Conservation (phyloP, 92 coral and sea anemone genomes). For the Umimayanthus kanabou region DNA sequence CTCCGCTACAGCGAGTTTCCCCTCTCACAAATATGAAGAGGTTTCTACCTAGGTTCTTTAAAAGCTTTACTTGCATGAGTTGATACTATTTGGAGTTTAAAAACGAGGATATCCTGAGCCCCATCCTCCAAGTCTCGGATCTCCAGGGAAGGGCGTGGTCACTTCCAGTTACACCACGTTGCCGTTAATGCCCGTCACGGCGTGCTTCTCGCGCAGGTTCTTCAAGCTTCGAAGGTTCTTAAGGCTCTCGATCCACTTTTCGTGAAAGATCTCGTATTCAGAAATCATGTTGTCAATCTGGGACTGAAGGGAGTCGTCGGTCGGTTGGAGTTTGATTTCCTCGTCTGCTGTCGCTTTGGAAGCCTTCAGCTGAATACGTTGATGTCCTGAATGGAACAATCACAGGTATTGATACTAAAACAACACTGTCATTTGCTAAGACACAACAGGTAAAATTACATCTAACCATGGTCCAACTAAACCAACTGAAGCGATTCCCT, state of each 20-base stretch:
- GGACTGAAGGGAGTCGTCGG: slow-evolving; percentile 59
- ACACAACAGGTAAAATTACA: no score
- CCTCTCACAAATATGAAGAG: no score
- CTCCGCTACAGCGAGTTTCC: no score
- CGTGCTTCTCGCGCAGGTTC: slow-evolving; percentile 58
- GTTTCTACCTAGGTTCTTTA: no score
- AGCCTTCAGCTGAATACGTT: slow-evolving; percentile 60
- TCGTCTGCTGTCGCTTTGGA: slow-evolving; percentile 62
- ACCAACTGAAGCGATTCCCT: no score
- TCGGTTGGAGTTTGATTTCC: slow-evolving; percentile 67
- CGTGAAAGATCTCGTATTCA: slow-evolving; percentile 85
- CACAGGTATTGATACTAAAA: no score
- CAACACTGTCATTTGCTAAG: no score
- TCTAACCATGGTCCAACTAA: no score
- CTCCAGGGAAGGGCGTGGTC: not conserved
- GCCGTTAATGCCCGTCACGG: slow-evolving; percentile 32
- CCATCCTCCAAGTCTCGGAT: not conserved
- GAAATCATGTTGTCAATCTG: slow-evolving; percentile 73
- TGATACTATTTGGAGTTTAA: not conserved
- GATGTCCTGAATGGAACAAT: slow-evolving; percentile 52
- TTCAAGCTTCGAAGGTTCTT: slow-evolving; percentile 55
- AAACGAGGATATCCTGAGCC: not conserved
- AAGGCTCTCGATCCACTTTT: slow-evolving; percentile 80
- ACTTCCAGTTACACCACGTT: not conserved
- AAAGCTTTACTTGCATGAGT: no score